Evolutionary conservation across 2,888 invertebrate genomes (phyloP), one percentile per base, ranked within the genome.

Genomic region (Aleiodes leptofemur): DNA sequence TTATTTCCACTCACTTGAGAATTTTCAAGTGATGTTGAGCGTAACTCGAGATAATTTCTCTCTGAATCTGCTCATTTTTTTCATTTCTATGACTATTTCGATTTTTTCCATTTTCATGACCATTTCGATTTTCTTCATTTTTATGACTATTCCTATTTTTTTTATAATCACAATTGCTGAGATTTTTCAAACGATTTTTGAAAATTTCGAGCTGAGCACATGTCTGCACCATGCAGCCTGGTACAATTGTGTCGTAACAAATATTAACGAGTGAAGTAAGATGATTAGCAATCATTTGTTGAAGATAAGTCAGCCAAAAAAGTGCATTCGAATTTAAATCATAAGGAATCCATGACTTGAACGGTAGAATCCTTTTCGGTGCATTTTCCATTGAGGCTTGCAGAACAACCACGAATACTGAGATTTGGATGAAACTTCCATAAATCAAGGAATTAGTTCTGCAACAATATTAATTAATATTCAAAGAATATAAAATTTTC

Each of bases 131-230:
- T 29, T 56, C 0, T 56, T 56, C 29, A n/a, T 2, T 8, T 14
- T 4, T 4, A 55, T 14, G 11, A 7, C 9, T 11, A 16, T 69
- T n/a, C 7, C 14, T 4, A 34, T 34, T 23, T 14, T 16, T n/a
- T 23, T 31, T 29, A 51, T 29, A 5, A 11, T 29, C 8, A 29
- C 8, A 34, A 2, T 3, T 38, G 13, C 9, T 31, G 14, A 38
- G 51, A 53, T 31, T 38, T 56, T 53, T 56, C 55, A 76, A 56
- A 16, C 81, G 80, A 48, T 76, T 55, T n/a, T 76, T 69, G 4
- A 81, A 70, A 59, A 82, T 53, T 56, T 77, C 73, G 56, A 82
- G 75, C 59, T 82, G 82, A 0, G 77, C 81, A 51, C 82, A 82
- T 6, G 71, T 72, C 43, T 77, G 79, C 53, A 82, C 55, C 64